These are phyloP conservation scores for Thermophis baileyi DNA, from an alignment of 2,113 vertebrate genomes.

Conservation along the genomic window DNA sequence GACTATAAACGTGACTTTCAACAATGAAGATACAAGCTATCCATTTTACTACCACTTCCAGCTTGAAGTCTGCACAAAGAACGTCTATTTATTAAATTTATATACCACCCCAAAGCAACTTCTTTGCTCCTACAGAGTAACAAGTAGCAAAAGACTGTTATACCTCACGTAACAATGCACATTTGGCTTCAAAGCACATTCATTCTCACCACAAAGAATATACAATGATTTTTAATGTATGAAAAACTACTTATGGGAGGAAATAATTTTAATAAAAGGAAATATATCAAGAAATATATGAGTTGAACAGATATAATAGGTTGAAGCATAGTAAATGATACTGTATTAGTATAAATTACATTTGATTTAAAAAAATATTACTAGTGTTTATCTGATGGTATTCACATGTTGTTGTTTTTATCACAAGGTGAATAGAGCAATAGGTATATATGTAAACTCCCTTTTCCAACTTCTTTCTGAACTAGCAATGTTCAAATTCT, in stretches of 20 bases:
- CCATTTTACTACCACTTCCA: background rate
- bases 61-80: too few species aligned
- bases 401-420: background rate
- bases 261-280: background rate
- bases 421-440: background rate
- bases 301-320: background rate
- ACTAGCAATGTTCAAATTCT: background rate
- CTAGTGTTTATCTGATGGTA: background rate
- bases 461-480: background rate
- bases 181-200: background rate
- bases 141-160: background rate
- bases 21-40: background rate
- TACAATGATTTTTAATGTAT: background rate
- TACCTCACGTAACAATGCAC: background rate
- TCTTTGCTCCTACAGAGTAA: too few species aligned
- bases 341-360: background rate
- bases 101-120: background rate
- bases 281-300: background rate
- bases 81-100: background rate
- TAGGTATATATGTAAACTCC: background rate
- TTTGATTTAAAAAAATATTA: background rate
- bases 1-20: background rate
- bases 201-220: background rate
- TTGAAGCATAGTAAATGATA: background rate
- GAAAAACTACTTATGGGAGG: background rate